A percentile compares a stretch with the other conserved stretches of the same genome.
These are phyloP conservation scores for Meta bourneti DNA, from an alignment of 2,888 invertebrate genomes.

Conservation along the genomic window DNA sequence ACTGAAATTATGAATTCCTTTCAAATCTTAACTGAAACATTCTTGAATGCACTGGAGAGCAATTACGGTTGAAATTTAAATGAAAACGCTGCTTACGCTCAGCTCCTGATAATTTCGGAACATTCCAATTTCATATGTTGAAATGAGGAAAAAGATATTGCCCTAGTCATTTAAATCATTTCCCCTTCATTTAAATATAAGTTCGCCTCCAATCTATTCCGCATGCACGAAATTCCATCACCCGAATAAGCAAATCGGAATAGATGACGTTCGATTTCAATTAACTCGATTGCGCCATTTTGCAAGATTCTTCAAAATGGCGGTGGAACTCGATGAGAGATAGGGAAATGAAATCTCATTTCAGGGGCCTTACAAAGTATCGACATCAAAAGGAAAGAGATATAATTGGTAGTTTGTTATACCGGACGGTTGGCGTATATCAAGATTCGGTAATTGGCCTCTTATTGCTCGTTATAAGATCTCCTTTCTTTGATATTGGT, in stretches of 20 bases:
- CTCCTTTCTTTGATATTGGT: neutral
- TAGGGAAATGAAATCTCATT: neutral
- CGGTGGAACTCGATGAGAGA: neutral
- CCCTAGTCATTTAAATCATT: neutral
- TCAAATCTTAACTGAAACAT: too few relatives aligned
- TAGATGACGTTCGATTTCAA: constrained; percentile 14
- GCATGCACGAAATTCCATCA: neutral
- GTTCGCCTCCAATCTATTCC: neutral
- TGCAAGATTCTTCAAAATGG: neutral
- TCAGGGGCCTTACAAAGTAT: neutral
- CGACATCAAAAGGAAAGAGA: neutral
- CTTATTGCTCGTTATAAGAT: neutral
- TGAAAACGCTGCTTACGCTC: neutral
- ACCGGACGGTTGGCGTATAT: neutral
- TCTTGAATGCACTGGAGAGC: neutral
- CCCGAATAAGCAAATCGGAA: neutral
- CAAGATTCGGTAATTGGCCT: neutral
- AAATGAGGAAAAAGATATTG: too few relatives aligned
- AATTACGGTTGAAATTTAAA: neutral
- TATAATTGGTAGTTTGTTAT: neutral
- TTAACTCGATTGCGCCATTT: constrained; percentile 14
- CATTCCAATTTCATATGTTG: neutral
- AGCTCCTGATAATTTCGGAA: neutral
- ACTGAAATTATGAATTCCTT: too few relatives aligned
- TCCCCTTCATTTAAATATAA: neutral